Evolutionary conservation across 2,888 invertebrate species (phyloP), one percentile per base, ranked within the genome.

Genomic region (Sisyra nigra): DNA sequence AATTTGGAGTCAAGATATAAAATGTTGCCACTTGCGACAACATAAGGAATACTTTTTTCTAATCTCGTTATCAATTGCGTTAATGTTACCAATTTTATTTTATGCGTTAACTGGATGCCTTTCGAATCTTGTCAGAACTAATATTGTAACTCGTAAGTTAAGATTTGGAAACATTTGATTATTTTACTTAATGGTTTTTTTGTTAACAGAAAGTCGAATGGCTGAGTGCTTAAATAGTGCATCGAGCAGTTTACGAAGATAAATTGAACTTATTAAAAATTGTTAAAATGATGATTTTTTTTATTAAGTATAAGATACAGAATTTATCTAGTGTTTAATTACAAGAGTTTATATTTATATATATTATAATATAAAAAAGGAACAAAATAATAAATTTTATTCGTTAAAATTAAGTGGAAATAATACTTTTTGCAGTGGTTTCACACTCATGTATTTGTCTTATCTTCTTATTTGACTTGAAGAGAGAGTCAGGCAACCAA

Each of bases 41-140:
- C 65, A 69, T 49, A 67, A 70, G 45, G 74, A 76, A 62, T 54
- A 68, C 43, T 56, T 68, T 49, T 74, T 77, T 53, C 58, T 76
- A 46, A 61, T 65, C 35, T 67, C 68, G 46, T 64, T 74, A 44
- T 63, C 60, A 30, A 53, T 69, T 8, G 67, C 76, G 49, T 60
- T 69, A 31, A 45, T 65, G 29, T 48, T 71, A 41, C 75, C 77
- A 38, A 47, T 74, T 19, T 47, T 73, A 18, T 78, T 73, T 56
- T 78, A 78, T 53, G 48, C 71, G 10, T 54, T 67, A 36, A 60
- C 71, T n/a, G 66, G 67, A 54, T 65, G 61, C 50, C 72, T 53
- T 48, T 52, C 56, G 8, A 53, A 57, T 43, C 55, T 55, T 46
- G 56, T 54, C 47, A 49, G 52, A 41, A 57, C 60, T 40, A 55